Evolutionary conservation across 2,113 vertebrate genomes (phyloP), one percentile per base, ranked within the genome.

Genomic region (Microtus montanus): DNA sequence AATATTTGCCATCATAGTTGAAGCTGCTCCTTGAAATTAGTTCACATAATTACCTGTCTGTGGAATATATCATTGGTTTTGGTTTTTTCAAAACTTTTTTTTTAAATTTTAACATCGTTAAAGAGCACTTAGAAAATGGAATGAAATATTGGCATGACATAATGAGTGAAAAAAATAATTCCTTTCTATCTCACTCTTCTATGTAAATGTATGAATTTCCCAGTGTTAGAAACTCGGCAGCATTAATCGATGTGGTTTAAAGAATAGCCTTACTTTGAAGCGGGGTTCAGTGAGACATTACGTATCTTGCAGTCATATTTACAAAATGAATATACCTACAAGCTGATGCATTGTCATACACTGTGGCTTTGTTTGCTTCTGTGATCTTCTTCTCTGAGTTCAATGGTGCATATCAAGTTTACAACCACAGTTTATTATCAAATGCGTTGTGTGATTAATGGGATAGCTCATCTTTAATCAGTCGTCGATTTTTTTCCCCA

Each of bases 1-100:
- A 98, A 98, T 97, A 98, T 85, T 80, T 95, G 97, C 98, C 97
- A 98, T 98, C 96, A 79, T 80, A 97, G 97, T 98, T 97, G 96
- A 98, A 98, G 96, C 44, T 89, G 79, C 93, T 97, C 96, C 96
- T 98, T 98, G 97, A 98, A 98, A 98, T 98, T 97, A 97, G 96
- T 97, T 96, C 97, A 95, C 82, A 96, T 97, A 98, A 98, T 98
- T 98, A 98, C 93, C 91, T 97, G 95, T 97, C 98, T 98, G 92
- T 97, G 97, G 97, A 95, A 97, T 79, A 44, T 95, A 73, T 61
- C 90, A 92, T 47, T 92, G 64, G 38, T 92, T 96, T 96, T 64
- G 52, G 78, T 94, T 93, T 93, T 63, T 84, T 47, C n/a, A 92
- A 97, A 96, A 44, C 30, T 66, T 88, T 97, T 97, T 93, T 97